These are phyloP conservation scores for Cotesia congregata DNA, from an alignment of 2,888 invertebrate genomes.

Conservation along the genomic window DNA sequence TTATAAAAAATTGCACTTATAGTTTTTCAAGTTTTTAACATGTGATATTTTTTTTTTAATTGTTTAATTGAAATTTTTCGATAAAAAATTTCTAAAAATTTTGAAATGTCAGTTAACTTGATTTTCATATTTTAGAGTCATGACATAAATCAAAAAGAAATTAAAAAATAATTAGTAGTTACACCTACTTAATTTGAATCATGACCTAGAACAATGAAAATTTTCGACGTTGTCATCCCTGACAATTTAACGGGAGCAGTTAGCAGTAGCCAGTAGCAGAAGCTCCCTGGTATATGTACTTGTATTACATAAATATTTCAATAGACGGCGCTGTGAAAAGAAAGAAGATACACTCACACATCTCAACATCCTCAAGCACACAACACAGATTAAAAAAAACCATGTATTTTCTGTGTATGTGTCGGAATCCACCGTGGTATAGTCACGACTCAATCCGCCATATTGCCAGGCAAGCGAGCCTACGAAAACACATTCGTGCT, in stretches of 20 bases:
- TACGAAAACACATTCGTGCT: constrained; percentile 78
- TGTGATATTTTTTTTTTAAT: no score
- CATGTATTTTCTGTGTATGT: neutral
- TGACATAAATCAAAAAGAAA: neutral
- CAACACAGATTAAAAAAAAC: neutral
- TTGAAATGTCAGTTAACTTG: no score
- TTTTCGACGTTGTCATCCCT: constrained; percentile 18
- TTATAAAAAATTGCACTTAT: no score
- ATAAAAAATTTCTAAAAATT: no score
- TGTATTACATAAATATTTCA: neutral
- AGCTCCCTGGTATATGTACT: neutral
- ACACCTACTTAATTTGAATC: neutral
- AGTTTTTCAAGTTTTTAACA: no score
- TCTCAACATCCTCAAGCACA: no score
- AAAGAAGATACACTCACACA: constrained; percentile 16
- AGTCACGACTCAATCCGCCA: constrained; percentile 70
- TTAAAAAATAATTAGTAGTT: neutral
- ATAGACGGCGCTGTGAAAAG: neutral
- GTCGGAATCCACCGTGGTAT: constrained; percentile 6
- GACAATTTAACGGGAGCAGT: neutral
- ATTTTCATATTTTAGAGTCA: no score
- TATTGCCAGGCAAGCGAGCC: constrained; percentile 76
- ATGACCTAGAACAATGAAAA: constrained; percentile 7
- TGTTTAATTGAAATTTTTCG: no score
- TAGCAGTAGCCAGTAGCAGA: neutral